Evolutionary conservation across 2,888 invertebrate species (phyloP).

Genomic region (Brachyopa scutellaris): DNA sequence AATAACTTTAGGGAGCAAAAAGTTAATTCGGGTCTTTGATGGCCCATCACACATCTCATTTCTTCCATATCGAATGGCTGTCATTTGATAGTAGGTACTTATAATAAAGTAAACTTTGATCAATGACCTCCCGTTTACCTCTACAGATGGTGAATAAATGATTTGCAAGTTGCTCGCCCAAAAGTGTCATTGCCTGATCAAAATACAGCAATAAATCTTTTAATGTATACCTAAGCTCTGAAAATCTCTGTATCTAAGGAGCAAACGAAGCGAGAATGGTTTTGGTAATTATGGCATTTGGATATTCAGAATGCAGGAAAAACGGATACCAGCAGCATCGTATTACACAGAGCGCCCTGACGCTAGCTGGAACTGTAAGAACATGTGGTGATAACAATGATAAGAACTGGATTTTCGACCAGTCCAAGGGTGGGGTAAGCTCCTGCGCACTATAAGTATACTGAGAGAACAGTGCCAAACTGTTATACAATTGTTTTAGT

Average conservation of each 20-base stretch:
- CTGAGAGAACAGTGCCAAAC: neutral
- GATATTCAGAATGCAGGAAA: no score
- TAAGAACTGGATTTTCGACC: slow-evolving; percentile 35
- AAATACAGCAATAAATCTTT: no score
- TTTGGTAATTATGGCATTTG: no score
- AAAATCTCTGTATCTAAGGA: no score
- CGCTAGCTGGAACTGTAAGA: neutral
- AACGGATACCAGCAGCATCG: no score
- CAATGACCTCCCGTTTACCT: neutral
- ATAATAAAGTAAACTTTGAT: slow-evolving; percentile 7
- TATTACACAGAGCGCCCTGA: no score
- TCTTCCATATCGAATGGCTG: neutral
- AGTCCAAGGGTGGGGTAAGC: neutral
- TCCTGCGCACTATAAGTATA: neutral
- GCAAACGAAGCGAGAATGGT: no score
- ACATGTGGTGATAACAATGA: slow-evolving; percentile 47
- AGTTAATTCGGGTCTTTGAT: neutral
- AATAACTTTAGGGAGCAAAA: neutral
- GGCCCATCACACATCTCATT: neutral
- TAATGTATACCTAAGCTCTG: no score
- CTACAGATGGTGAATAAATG: neutral
- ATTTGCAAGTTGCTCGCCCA: no score
- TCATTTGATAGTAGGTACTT: neutral
- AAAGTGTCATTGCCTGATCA: no score
- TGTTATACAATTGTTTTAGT: slow-evolving; percentile 30